A percentile compares a stretch with the other conserved stretches of the same genome.
Conservation (phyloP, 53 echinoderm and acorn worm genomes). For the Luidia sarsii region DNA sequence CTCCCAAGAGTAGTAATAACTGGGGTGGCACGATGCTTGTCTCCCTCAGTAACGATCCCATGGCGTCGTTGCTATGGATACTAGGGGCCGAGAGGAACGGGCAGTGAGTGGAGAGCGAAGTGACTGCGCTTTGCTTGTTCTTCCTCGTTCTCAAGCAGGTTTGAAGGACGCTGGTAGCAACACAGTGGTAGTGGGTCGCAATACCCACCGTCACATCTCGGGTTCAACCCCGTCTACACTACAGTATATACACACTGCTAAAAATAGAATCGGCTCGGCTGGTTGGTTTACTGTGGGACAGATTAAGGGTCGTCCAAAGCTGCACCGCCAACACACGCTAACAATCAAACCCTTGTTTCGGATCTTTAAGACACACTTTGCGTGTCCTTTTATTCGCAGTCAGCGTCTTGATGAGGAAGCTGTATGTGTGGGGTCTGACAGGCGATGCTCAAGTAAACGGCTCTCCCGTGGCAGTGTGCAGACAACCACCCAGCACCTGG, state of each 20-base stretch:
- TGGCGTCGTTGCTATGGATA: conserved; percentile 33
- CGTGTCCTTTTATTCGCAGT: conserved; percentile 10
- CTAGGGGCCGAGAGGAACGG: not conserved
- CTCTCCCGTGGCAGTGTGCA: not conserved
- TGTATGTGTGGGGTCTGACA: not conserved
- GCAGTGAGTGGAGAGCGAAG: not conserved
- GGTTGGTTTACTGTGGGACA: conserved; percentile 18
- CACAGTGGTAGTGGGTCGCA: no score
- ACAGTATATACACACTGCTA: conserved; percentile 15
- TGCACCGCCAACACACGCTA: conserved; percentile 1
- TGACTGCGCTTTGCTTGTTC: not conserved
- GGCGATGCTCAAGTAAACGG: conserved; percentile 2
- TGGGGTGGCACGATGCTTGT: not conserved
- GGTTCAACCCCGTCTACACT: not conserved
- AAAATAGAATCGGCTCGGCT: conserved; percentile 10
- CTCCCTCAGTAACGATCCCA: conserved; percentile 10
- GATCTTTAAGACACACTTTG: conserved; percentile 11
- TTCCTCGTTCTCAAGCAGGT: no score
- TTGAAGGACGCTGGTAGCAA: no score
- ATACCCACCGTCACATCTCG: no score
- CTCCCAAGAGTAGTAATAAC: not conserved
- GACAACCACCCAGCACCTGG: not conserved
- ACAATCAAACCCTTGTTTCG: conserved; percentile 33
- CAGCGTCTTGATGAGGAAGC: not conserved
- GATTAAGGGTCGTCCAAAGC: conserved; percentile 23